phyloP scores from a whole-genome alignment of 1,140 invertebrate species.

The Portunus trituberculatus region DNA sequence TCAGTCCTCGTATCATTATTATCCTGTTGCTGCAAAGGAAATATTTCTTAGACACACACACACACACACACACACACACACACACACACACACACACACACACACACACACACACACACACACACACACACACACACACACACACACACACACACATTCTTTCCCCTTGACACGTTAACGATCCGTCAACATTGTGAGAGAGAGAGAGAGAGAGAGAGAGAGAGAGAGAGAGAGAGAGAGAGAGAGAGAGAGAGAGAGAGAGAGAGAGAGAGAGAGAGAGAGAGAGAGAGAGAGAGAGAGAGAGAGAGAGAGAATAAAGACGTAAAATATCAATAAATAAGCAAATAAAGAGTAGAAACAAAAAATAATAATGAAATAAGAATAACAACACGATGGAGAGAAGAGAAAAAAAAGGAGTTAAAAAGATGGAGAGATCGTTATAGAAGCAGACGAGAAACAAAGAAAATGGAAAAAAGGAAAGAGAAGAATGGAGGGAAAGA shows the following conservation, averaged over 20 bases:
- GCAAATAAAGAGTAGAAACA: too few species aligned
- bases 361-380: too few species aligned
- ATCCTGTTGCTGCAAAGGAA: not conserved
- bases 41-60: not conserved
- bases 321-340: too few species aligned
- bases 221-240: conserved; percentile 4
- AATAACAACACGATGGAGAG: not conserved
- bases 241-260: conserved; percentile 4
- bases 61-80: too few species aligned
- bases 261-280: not conserved
- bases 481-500: not conserved
- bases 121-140: too few species aligned
- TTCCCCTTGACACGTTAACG: too few species aligned
- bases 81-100: not conserved
- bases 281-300: not conserved
- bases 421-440: too few species aligned
- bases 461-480: not conserved
- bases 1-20: not conserved
- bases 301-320: not conserved
- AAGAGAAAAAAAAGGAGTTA: not conserved
- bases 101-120: too few species aligned
- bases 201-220: conserved; percentile 5
- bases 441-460: too few species aligned
- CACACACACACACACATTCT: not conserved
- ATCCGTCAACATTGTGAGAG: not conserved